Evolutionary conservation across 92 coral and sea anemone genomes (phyloP), one percentile per base, ranked within the genome.

Genomic region (Zoanthus sociatus): DNA sequence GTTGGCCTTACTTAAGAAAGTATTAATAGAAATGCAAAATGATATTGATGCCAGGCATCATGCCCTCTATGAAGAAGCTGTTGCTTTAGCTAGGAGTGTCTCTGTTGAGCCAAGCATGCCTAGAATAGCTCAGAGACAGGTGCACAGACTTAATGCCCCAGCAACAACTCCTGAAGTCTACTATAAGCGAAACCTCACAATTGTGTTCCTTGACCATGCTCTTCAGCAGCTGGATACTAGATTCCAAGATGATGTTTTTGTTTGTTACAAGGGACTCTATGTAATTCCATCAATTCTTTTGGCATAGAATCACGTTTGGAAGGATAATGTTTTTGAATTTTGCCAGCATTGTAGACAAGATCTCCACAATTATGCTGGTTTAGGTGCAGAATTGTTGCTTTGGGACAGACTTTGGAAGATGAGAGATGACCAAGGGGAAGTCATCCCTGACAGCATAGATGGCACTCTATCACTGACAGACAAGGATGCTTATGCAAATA

Each of bases 311-410:
- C 83, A 64, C 18, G 58, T 77, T 60, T 91, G 94, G 92, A 91
- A 91, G 89, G 90, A 76, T 69, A 88, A 91, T 88, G 90, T 88
- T 88, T 26, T 72, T 78, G 92, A 88, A 84, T 91, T 91, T 84
- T 91, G 90, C 82, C 78, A 91, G 16, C 73, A 90, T 66, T 89
- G 83, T 67, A 71, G 89, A 78, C 83, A 78, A 21, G 94, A 91
- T 74, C 78, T 91, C 73, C 92, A 82, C 33, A 89, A 92, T 87
- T 55, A 47, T 76, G 92, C 81, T 75, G 92, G 94, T 74, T 78
- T 89, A 75, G 77, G 73, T 33, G 92, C 94, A 92, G 87, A 86
- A 77, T 86, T 79, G 76, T 78, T 87, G 82, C 82, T 86, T 20
- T 90, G 92, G 92, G 87, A 90, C 82, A 90, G 92, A 73, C 61